Evolutionary conservation across 2,888 invertebrate genomes (phyloP).

Genomic region (Ectemnius continuus): DNA sequence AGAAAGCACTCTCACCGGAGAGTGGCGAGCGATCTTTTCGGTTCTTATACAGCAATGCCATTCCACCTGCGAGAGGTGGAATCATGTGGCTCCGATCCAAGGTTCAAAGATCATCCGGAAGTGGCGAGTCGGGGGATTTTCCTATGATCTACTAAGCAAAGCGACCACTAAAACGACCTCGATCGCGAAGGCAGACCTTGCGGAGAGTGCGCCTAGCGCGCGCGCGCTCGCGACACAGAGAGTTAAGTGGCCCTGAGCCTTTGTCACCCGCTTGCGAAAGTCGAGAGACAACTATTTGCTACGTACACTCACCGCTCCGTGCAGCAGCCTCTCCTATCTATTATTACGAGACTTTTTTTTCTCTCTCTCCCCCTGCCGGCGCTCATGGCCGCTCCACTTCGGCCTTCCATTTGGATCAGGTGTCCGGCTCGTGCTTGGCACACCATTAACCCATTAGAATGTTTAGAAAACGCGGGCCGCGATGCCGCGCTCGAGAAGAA

Average conservation of each 20-base stretch:
- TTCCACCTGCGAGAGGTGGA: conserved; percentile 29
- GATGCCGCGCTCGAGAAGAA: conserved; percentile 5
- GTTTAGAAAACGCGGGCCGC: background rate
- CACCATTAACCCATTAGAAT: conserved; percentile 44
- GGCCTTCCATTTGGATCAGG: conserved; percentile 58
- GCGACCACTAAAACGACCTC: conserved; percentile 46
- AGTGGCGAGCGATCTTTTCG: conserved; percentile 48
- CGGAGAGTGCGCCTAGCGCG: conserved; percentile 35
- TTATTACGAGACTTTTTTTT: conserved; percentile 59
- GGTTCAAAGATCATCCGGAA: conserved; percentile 21
- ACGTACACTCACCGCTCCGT: conserved; percentile 27
- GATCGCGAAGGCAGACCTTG: conserved; percentile 64
- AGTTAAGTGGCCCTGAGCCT: conserved; percentile 63
- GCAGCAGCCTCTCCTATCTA: conserved; percentile 54
- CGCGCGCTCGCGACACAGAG: too few relatives aligned
- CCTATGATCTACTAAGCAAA: background rate
- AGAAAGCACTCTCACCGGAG: conserved; percentile 76
- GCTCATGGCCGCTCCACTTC: conserved; percentile 51
- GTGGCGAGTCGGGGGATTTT: conserved; percentile 23
- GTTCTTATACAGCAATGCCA: conserved; percentile 47
- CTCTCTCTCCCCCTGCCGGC: background rate
- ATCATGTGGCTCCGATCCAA: background rate
- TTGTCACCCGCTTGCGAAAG: conserved; percentile 60
- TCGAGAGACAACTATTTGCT: conserved; percentile 26
- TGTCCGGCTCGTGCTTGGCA: conserved; percentile 47